phyloP scores from a whole-genome alignment of 2,113 vertebrate species.

The Setophaga coronata region DNA sequence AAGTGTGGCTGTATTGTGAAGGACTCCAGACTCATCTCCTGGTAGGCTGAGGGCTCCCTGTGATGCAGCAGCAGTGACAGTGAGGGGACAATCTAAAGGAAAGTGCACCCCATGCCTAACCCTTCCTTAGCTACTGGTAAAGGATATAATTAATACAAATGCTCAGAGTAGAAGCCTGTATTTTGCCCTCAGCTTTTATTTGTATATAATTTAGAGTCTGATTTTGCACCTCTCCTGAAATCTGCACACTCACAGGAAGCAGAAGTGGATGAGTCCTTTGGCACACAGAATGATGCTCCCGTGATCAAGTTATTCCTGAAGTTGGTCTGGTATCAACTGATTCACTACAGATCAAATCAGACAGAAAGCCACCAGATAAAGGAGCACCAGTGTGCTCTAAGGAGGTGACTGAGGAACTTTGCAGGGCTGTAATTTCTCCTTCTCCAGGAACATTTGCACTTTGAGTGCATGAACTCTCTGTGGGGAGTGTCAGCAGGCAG shows the following conservation, averaged over 20 bases:
- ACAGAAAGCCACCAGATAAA: neutral
- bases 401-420: neutral
- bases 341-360: neutral
- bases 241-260: neutral
- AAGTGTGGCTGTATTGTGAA: neutral
- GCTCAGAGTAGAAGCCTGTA: neutral
- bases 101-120: neutral
- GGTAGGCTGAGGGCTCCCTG: neutral
- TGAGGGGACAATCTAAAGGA: neutral
- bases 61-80: neutral
- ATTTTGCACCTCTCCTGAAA: neutral
- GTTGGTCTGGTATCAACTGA: accelerated
- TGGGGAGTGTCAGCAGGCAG: neutral
- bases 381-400: neutral
- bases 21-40: neutral
- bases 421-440: neutral
- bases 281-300: neutral
- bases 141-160: neutral
- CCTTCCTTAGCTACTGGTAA: neutral
- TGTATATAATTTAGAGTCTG: neutral
- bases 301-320: neutral
- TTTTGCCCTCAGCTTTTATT: neutral
- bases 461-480: neutral
- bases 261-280: neutral
- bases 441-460: neutral